phyloP scores from a whole-genome alignment of 1,140 invertebrate species.

The Lineus longissimus region DNA sequence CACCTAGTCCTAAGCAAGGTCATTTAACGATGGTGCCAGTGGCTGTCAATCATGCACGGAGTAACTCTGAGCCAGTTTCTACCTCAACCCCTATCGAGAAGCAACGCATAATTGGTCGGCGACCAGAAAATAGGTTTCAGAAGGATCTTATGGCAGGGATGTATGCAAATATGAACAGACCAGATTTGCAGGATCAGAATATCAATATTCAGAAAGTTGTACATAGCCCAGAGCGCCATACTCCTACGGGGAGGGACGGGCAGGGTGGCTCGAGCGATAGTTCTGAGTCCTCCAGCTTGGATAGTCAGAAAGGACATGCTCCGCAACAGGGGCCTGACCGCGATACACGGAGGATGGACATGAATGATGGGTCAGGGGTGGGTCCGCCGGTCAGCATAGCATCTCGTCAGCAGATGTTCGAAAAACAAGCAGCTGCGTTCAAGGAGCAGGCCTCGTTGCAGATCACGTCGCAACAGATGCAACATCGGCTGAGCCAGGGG shows the following conservation, averaged over 20 bases:
- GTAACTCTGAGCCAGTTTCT: neutral
- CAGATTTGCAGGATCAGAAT: conserved; percentile 15
- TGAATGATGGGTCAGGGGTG: neutral
- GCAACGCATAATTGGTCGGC: neutral
- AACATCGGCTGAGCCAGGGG: too few relatives aligned
- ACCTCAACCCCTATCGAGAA: too few relatives aligned
- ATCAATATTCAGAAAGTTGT: conserved; percentile 6
- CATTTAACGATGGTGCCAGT: neutral
- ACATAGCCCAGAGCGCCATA: neutral
- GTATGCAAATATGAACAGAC: conserved; percentile 12
- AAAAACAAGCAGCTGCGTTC: too few relatives aligned
- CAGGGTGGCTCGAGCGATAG: neutral
- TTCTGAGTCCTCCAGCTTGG: neutral
- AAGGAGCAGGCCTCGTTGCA: too few relatives aligned
- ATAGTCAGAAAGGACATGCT: neutral
- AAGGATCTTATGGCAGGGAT: conserved; percentile 13
- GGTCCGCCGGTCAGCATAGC: neutral
- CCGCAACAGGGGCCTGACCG: neutral
- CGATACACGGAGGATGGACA: neutral
- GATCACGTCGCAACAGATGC: too few relatives aligned
- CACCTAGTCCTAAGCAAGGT: neutral
- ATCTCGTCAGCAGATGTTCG: too few relatives aligned
- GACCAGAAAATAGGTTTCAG: conserved; percentile 8
- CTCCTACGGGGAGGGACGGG: neutral
- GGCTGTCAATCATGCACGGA: neutral